Evolutionary conservation across 2,113 vertebrate genomes (phyloP), one percentile per base, ranked within the genome.

Genomic region (Beaufortia kweichowensis): DNA sequence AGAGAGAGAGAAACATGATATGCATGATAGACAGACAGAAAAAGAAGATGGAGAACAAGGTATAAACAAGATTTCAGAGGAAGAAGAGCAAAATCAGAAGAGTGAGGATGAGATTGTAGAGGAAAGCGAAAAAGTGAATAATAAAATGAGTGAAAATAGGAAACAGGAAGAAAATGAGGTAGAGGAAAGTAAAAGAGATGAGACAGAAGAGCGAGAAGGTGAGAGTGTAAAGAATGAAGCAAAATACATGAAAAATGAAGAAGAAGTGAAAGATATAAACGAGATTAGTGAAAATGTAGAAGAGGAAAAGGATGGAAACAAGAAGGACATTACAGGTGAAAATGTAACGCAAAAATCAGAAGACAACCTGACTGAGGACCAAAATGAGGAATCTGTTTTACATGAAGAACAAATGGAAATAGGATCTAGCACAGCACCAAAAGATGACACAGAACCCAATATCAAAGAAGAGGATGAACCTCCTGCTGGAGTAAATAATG

Each of bases 331-430:
- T 53, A 53, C 65, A 31, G 26, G 1, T 53, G 33, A 71, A 21
- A 57, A 35, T 33, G 31, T 31, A 67, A 46, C 3, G 4, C 29
- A 56, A 39, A 71, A 57, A 72, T 15, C 24, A 48, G 70, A 73
- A 29, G 57, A 48, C 11, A 61, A 29, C 57, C 6, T 23, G 6
- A 2, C 48, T 39, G 23, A 56, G 14, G 15, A 57, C 31, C 33
- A n/a, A 59, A 71, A 59, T 57, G 15, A 41, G 4, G 53, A 59
- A 59, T 26, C 1, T 3, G 33, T 24, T 57, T 11, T 24, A 71
- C 68, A 59, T 23, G 39, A 61, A 43, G 39, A 59, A 59, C 55
- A 48, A 61, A 60, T 43, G 26, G 55, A 72, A 72, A 31, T 60
- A 2, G 68, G 21, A 57, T 39, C 68, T 4, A 59, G 33, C 8